A percentile compares a stretch with the other conserved stretches of the same genome.
Conservation (phyloP, 2,888 invertebrate species). For the Druceiella hillmani region DNA sequence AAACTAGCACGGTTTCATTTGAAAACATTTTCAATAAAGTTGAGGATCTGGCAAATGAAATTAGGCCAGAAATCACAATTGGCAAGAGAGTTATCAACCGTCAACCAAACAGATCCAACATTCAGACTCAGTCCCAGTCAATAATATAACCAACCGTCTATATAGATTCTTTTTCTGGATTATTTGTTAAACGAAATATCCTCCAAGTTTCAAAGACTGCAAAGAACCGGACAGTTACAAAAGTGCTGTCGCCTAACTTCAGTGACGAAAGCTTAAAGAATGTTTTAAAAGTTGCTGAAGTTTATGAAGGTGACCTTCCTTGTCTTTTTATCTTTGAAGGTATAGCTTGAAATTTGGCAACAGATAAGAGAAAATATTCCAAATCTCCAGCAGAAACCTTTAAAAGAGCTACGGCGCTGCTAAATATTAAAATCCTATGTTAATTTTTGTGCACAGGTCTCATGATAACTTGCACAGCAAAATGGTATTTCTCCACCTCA, state of each 20-base stretch:
- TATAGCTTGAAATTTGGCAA: not conserved
- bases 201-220: too few relatives aligned
- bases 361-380: not conserved
- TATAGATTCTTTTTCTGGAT: too few relatives aligned
- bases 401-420: not conserved
- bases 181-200: not conserved
- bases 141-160: too few relatives aligned
- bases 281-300: too few relatives aligned
- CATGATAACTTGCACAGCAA: not conserved
- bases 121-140: too few relatives aligned
- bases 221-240: not conserved
- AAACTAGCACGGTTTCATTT: not conserved
- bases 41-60: not conserved
- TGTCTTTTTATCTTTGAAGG: not conserved
- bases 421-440: not conserved
- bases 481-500: not conserved
- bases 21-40: too few relatives aligned
- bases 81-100: not conserved
- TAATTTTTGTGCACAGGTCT: not conserved
- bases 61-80: not conserved
- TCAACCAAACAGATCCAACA: slow-evolving; percentile 1
- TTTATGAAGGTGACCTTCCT: not conserved
- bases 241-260: not conserved
- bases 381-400: not conserved
- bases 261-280: not conserved